These are phyloP conservation scores for Zaprionus kolodkinae DNA, from an alignment of 1,140 invertebrate species.

Conservation along the genomic window DNA sequence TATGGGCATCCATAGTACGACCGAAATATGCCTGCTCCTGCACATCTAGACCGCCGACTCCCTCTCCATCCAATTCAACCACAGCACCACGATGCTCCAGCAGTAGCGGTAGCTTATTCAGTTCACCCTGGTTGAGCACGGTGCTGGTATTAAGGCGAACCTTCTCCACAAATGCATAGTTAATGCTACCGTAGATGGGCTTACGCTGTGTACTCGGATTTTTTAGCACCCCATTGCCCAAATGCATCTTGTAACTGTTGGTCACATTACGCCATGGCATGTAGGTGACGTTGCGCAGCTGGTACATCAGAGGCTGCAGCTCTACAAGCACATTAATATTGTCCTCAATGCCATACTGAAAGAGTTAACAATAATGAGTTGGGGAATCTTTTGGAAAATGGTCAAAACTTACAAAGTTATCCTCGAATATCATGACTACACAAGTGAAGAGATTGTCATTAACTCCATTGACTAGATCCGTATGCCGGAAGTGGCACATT, in stretches of 20 bases:
- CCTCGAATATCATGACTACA: constrained; percentile 80
- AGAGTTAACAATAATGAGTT: not conserved
- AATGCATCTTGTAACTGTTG: constrained; percentile 72
- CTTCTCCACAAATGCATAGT: constrained; percentile 73
- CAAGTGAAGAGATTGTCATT: constrained; percentile 73
- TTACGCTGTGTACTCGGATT: constrained; percentile 70
- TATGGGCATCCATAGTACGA: constrained; percentile 71
- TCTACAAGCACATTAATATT: constrained; percentile 78
- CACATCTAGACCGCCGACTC: constrained; percentile 71
- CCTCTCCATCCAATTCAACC: constrained; percentile 61
- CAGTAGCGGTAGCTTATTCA: constrained; percentile 61
- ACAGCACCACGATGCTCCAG: constrained; percentile 71
- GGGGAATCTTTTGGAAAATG: not conserved
- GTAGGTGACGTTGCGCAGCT: constrained; percentile 72
- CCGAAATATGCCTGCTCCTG: constrained; percentile 71
- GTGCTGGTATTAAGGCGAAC: constrained; percentile 63
- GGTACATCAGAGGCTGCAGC: constrained; percentile 72
- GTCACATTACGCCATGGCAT: constrained; percentile 72
- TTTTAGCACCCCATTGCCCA: constrained; percentile 61
- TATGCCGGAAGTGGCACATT: constrained; percentile 74
- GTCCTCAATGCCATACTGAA: constrained; percentile 71
- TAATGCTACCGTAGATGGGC: constrained; percentile 75
- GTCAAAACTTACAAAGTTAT: constrained; percentile 73
- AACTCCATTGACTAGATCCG: constrained; percentile 72
- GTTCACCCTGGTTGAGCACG: constrained; percentile 38